These are phyloP conservation scores for Chrysolina haemoptera DNA, from an alignment of 2,888 invertebrate genomes.

Conservation along the genomic window DNA sequence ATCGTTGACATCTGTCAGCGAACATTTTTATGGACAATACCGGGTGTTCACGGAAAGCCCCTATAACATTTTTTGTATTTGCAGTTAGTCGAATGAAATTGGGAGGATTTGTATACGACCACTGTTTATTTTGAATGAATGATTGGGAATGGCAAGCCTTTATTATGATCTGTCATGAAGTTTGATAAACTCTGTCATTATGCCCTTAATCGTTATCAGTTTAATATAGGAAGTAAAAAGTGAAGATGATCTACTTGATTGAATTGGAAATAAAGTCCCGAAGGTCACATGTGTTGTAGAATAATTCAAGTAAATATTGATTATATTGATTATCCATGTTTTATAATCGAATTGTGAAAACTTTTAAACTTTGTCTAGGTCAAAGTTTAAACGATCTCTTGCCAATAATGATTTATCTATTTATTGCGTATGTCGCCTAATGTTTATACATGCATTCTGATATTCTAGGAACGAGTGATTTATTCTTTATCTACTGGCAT, in stretches of 20 bases:
- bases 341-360: constrained; percentile 18
- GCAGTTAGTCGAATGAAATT: too few relatives aligned
- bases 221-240: constrained; percentile 6
- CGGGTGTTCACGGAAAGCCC: too few relatives aligned
- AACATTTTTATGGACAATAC: too few relatives aligned
- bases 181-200: not conserved
- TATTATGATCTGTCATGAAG: not conserved
- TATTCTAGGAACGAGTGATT: not conserved
- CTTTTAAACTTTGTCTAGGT: constrained; percentile 40
- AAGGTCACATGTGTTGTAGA: constrained; percentile 28
- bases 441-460: not conserved
- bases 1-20: too few relatives aligned
- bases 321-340: constrained; percentile 19
- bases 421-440: constrained; percentile 9
- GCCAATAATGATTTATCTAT: constrained; percentile 10
- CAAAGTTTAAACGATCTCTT: constrained; percentile 35
- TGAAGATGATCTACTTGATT: constrained; percentile 22
- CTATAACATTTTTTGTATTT: too few relatives aligned
- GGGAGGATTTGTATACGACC: too few relatives aligned
- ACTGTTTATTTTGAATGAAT: too few relatives aligned
- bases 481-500: not conserved
- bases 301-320: constrained; percentile 12
- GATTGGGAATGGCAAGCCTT: not conserved
- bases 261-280: constrained; percentile 17
- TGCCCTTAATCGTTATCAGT: constrained; percentile 1